Conservation (phyloP, 2,888 invertebrate species). For the Lampropteryx suffumata region DNA sequence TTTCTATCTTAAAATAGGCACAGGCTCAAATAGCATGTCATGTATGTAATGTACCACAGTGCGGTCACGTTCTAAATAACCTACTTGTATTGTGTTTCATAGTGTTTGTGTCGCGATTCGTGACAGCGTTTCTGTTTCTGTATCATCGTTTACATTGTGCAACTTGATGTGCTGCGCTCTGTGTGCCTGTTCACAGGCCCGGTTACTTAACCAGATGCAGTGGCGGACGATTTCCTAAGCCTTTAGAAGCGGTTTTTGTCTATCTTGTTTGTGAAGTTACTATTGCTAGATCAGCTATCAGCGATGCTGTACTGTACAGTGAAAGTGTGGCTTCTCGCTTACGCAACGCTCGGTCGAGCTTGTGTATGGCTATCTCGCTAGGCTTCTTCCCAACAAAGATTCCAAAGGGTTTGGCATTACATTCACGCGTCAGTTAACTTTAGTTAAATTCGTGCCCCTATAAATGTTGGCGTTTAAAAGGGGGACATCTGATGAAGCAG, state of each 20-base stretch:
- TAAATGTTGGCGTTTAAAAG: slow-evolving; percentile 64
- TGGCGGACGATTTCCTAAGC: slow-evolving; percentile 61
- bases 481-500: slow-evolving; percentile 67
- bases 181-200: slow-evolving; percentile 62
- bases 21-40: slow-evolving; percentile 45
- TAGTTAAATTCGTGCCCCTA: slow-evolving; percentile 66
- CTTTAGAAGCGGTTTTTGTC: slow-evolving; percentile 54
- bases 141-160: slow-evolving; percentile 63
- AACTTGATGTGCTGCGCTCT: slow-evolving; percentile 58
- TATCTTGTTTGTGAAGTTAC: slow-evolving; percentile 32
- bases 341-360: slow-evolving; percentile 45
- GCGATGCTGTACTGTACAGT: slow-evolving; percentile 51
- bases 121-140: slow-evolving; percentile 61
- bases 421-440: slow-evolving; percentile 65
- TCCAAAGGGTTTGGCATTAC: slow-evolving; percentile 39
- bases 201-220: slow-evolving; percentile 64
- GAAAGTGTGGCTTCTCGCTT: slow-evolving; percentile 58
- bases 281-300: slow-evolving; percentile 52
- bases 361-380: slow-evolving; percentile 14
- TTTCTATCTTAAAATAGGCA: slow-evolving; percentile 44
- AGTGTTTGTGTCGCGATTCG: slow-evolving; percentile 61
- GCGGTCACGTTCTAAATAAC: slow-evolving; percentile 74
- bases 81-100: slow-evolving; percentile 68
- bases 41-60: slow-evolving; percentile 59
- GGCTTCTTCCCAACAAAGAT: slow-evolving; percentile 25